Conservation (phyloP, 2,797 vertebrate species). For the Malacoraja senta region DNA sequence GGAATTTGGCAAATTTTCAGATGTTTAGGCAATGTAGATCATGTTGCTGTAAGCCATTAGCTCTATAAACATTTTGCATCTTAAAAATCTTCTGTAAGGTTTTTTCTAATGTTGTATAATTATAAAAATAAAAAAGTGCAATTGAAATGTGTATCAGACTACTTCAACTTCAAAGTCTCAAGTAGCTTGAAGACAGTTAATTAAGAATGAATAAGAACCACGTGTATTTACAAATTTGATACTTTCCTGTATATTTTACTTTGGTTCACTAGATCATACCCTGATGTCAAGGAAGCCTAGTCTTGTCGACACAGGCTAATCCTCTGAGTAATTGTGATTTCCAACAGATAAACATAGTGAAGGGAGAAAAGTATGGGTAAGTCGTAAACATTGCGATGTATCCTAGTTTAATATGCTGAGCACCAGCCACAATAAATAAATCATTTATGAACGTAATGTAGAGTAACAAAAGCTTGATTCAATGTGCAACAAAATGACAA, state of each 20-base stretch:
- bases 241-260: background rate
- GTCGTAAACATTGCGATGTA: background rate
- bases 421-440: background rate
- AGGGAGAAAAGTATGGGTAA: background rate
- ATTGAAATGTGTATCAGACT: conserved; percentile 53
- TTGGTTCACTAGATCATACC: background rate
- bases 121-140: conserved; percentile 76
- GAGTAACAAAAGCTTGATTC: background rate
- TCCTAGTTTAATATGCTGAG: background rate
- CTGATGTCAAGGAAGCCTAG: background rate
- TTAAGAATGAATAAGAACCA: background rate
- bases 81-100: conserved; percentile 78
- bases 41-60: conserved; percentile 79
- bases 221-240: background rate
- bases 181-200: background rate
- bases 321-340: background rate
- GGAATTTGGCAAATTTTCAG: conserved; percentile 58
- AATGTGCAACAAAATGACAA: background rate
- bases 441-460: background rate
- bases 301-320: background rate
- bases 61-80: conserved; percentile 65
- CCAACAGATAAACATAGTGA: background rate
- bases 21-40: conserved; percentile 72
- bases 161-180: background rate
- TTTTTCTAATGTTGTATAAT: conserved; percentile 83